Percentiles rank a stretch among this genome's conserved stretches.
phyloP scores from a whole-genome alignment of 2,888 invertebrate species.

The Autographa pulchrina region DNA sequence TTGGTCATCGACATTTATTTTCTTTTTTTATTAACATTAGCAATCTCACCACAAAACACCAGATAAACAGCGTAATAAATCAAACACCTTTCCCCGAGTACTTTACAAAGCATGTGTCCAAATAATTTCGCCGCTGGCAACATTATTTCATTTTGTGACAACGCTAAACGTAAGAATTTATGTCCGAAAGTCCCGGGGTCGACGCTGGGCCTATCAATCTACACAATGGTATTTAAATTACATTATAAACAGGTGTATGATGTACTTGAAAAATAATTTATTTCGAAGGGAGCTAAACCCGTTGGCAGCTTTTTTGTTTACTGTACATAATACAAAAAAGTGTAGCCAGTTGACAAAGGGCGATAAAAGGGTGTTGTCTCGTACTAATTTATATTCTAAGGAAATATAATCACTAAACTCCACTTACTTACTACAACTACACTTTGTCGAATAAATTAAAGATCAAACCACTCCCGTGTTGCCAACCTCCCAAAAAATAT shows the following conservation, averaged over 20 bases:
- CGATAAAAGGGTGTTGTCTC: neutral
- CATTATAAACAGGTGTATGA: conserved; percentile 60
- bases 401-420: neutral
- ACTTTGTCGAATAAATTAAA: neutral
- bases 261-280: conserved; percentile 50
- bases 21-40: neutral
- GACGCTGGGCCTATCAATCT: conserved; percentile 69
- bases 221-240: conserved; percentile 69
- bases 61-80: conserved; percentile 45
- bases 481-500: neutral
- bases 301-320: neutral
- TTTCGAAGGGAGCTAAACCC: conserved; percentile 6
- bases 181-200: conserved; percentile 71
- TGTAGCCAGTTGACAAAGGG: neutral
- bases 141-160: conserved; percentile 70
- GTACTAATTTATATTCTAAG: neutral
- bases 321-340: neutral
- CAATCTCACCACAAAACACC: neutral
- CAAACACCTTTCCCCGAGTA: conserved; percentile 46
- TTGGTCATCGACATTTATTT: neutral
- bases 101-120: conserved; percentile 70
- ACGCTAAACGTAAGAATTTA: conserved; percentile 79
- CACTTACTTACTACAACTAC: neutral
- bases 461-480: neutral
- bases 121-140: conserved; percentile 73